A percentile compares a stretch with the other conserved stretches of the same genome.
phyloP scores from a whole-genome alignment of 2,113 vertebrate species.

The Centropus bengalensis region DNA sequence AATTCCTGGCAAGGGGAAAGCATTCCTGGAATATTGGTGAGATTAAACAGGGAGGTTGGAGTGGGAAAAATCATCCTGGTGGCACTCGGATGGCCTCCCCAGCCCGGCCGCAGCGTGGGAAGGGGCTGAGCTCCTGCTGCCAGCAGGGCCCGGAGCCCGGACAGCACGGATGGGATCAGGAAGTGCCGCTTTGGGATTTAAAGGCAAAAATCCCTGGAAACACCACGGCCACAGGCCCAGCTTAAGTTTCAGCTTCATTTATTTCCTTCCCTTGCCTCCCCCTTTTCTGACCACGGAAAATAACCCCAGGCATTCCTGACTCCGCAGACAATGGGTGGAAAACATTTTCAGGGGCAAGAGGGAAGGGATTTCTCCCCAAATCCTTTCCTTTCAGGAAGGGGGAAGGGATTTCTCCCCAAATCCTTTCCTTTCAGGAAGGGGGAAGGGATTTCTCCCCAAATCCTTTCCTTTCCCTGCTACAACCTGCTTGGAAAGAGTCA shows the following conservation, averaged over 20 bases:
- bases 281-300: background rate
- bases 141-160: background rate
- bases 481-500: too few relatives aligned
- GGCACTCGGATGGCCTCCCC: rapidly evolving
- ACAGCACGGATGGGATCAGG: rapidly evolving
- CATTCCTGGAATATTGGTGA: background rate
- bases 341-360: background rate
- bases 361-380: too few relatives aligned
- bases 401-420: too few relatives aligned
- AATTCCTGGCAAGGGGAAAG: background rate
- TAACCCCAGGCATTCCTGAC: background rate
- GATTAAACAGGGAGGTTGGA: background rate
- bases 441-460: too few relatives aligned
- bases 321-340: background rate
- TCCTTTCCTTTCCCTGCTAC: too few relatives aligned
- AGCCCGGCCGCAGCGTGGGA: background rate
- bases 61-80: rapidly evolving
- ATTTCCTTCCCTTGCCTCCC: too few relatives aligned
- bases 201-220: too few relatives aligned
- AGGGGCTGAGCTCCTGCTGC: background rate
- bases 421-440: too few relatives aligned
- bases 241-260: background rate
- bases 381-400: background rate
- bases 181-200: too few relatives aligned
- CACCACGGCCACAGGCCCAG: too few relatives aligned